Evolutionary conservation across 2,888 invertebrate species (phyloP).

Genomic region (Spodoptera exigua): DNA sequence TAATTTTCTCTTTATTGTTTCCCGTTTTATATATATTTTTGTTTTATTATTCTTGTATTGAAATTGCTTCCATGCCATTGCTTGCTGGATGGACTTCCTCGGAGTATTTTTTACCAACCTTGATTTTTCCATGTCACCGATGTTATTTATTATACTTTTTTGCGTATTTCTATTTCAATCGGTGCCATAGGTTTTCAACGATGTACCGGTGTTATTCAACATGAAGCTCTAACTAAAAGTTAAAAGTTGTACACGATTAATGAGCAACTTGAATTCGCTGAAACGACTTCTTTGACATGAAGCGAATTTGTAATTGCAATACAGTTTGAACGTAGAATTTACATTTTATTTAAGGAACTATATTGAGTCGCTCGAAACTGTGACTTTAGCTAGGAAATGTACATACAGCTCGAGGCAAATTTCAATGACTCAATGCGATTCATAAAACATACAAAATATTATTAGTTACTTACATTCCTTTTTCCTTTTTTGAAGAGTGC

Average conservation of each 20-base stretch:
- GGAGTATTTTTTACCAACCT: background rate
- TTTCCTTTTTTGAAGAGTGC: too few relatives aligned
- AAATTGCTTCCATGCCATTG: background rate
- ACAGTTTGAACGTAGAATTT: slow-evolving; percentile 13
- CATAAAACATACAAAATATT: too few relatives aligned
- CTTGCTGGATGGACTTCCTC: background rate
- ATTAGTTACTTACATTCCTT: too few relatives aligned
- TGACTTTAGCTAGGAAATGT: slow-evolving; percentile 2
- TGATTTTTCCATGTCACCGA: too few relatives aligned
- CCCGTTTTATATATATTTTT: background rate
- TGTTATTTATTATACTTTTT: too few relatives aligned
- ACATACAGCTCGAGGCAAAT: too few relatives aligned
- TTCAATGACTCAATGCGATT: too few relatives aligned
- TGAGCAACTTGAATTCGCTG: slow-evolving; percentile 10
- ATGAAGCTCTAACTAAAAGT: too few relatives aligned
- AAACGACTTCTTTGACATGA: slow-evolving; percentile 6
- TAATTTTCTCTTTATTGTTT: slow-evolving; percentile 24
- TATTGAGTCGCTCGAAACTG: slow-evolving; percentile 10
- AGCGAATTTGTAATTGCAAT: slow-evolving; percentile 30
- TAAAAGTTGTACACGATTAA: background rate
- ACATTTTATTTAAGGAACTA: slow-evolving; percentile 17
- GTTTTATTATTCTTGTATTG: slow-evolving; percentile 10
- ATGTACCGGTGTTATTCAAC: too few relatives aligned
- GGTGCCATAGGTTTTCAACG: too few relatives aligned
- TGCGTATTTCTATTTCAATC: too few relatives aligned